Conservation (phyloP, 2,888 invertebrate species). For the Nephrocerus scutellatus region DNA sequence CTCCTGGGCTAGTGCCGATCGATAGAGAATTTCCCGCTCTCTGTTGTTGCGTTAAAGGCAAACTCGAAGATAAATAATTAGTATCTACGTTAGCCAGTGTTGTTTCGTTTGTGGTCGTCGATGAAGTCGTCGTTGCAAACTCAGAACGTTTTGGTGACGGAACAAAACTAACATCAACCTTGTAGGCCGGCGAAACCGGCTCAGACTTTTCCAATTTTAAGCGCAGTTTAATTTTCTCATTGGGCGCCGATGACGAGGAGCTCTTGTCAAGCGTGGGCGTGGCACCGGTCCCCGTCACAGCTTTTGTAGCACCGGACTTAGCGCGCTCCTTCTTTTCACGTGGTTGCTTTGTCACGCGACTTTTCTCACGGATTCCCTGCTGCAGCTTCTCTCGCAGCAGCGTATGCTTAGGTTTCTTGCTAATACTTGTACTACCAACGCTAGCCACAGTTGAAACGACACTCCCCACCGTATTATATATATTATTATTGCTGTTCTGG, state of each 20-base stretch:
- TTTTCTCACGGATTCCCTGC: conserved; percentile 40
- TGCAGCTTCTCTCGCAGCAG: conserved; percentile 42
- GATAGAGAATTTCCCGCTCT: conserved; percentile 5
- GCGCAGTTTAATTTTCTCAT: conserved; percentile 73
- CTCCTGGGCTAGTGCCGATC: conserved; percentile 9
- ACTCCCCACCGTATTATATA: not conserved
- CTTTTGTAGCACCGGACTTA: conserved; percentile 26
- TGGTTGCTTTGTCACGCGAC: conserved; percentile 27
- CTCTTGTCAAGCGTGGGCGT: conserved; percentile 2
- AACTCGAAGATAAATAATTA: no score
- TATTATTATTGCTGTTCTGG: no score
- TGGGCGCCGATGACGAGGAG: conserved; percentile 16
- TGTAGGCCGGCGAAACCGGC: conserved; percentile 70
- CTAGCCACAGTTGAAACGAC: conserved; percentile 11
- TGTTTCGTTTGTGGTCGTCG: conserved; percentile 12
- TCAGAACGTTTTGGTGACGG: conserved; percentile 48
- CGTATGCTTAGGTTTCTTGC: conserved; percentile 35
- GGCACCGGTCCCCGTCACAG: conserved; percentile 6
- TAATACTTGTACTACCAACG: conserved; percentile 13
- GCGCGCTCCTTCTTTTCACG: conserved; percentile 19
- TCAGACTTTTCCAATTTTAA: conserved; percentile 78
- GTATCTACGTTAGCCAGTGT: conserved; percentile 9
- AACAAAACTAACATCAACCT: conserved; percentile 71
- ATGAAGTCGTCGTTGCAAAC: conserved; percentile 30
- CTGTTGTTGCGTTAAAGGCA: no score